Evolutionary conservation across 64 coral and sea anemone species (phyloP).

Genomic region (Actinia equina): DNA sequence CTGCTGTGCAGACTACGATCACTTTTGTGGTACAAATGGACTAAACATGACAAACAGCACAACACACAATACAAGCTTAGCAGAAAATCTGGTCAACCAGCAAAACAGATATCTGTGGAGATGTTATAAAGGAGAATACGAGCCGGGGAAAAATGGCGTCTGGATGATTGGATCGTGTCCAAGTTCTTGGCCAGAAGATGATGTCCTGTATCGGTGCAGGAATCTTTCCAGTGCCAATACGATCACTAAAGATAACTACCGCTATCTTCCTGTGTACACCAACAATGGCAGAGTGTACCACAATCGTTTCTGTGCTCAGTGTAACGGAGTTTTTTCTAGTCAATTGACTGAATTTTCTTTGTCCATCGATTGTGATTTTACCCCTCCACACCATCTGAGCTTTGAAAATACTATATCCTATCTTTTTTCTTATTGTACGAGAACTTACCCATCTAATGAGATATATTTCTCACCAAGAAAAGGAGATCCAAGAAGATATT

Average conservation of each 20-base stretch:
- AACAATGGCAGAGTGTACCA: constrained; percentile 15
- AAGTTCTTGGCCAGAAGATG: background rate
- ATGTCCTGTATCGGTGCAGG: background rate
- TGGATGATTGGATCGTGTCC: constrained; percentile 30
- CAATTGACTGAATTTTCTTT: background rate
- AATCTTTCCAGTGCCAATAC: background rate
- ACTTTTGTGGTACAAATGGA: background rate
- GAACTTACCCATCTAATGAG: background rate
- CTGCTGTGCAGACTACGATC: constrained; percentile 5
- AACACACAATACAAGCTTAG: background rate
- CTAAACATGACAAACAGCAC: background rate
- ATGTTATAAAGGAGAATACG: background rate
- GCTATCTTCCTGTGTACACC: constrained; percentile 28
- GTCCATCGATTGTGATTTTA: background rate
- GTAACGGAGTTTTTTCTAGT: background rate
- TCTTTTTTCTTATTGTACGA: background rate
- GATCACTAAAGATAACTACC: constrained; percentile 18
- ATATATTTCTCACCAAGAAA: background rate
- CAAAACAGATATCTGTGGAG: background rate
- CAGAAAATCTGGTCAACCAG: background rate
- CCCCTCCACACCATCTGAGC: background rate
- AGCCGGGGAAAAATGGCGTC: background rate
- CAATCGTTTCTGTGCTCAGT: constrained; percentile 10
- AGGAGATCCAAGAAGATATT: background rate
- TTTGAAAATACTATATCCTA: background rate